Evolutionary conservation across 1,140 invertebrate genomes (phyloP), one percentile per base, ranked within the genome.

Genomic region (Asobara japonica): DNA sequence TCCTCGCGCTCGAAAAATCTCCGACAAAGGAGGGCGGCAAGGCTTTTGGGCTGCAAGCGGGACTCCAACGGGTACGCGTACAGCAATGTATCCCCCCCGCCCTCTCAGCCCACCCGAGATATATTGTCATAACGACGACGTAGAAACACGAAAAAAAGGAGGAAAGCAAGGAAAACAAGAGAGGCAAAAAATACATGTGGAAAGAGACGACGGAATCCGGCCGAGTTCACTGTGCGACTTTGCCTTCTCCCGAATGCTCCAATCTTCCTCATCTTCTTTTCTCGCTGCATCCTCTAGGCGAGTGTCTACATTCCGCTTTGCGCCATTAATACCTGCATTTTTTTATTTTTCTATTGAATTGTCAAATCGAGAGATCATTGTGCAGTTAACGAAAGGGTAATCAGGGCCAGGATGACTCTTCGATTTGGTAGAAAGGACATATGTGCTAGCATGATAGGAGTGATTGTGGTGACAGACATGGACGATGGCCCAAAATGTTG

Each of bases 1-100:
- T 45, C 65, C 64, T 78, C 77, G 77, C 77, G 81, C 80, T 80
- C 77, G 81, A 84, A 81, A 80, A 84, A 86, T 83, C 79, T 81
- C 81, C 82, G 83, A 86, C 84, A 86, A 86, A 86, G 83, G 79
- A 75, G 69, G 66, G 73, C 79, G 79, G 82, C 70, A 77, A 70
- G 79, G 81, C 78, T 82, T 82, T 82, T 78, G 78, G 73, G 78
- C 41, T 72, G 76, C 79, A 77, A 80, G 76, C 77, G 81, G 81
- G 78, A 79, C 77, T 80, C 77, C 78, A 18, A 51, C 45, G 45
- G 45, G 20, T 51, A 51, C 45, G 45, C 16, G 45, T 8, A 20
- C 45, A 16, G n/a, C 45, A 51, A 51, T 20, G 45, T 51, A 18
- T 20, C 45, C 45, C 45, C 45, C 16, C 45, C 45, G 20, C 18